Evolutionary conservation across 1,140 invertebrate genomes (phyloP), one percentile per base, ranked within the genome.

Genomic region (Thaumetopoea pityocampa): DNA sequence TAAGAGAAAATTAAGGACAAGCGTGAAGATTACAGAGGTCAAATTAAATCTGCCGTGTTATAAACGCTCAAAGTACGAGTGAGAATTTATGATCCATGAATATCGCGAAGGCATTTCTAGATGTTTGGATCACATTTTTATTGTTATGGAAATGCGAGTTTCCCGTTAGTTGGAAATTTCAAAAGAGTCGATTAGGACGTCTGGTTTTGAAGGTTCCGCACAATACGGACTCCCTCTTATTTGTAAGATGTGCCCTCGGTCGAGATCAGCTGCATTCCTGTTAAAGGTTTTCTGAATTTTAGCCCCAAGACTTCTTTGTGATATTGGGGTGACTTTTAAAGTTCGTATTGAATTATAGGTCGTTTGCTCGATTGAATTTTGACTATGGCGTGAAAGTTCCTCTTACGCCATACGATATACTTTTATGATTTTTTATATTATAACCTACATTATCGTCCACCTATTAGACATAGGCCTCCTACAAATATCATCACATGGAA

Each of bases 71-170:
- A 53, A 53, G 62, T 61, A 51, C 68, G 59, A 69, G 64, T 71
- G 60, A 61, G 64, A 73, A 74, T 84, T 84, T 84, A 84, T 84
- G 80, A 80, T 74, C 80, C 80, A 76, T 80, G 77, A 84, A 84
- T 81, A 84, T 81, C 80, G 73, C 76, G 46, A 58, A 71, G 72
- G 73, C 80, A 81, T 84, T 84, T 81, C 80, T 80, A 77, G 77
- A 80, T 81, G 76, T 77, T 80, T 60, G 73, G 72, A 81, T 76
- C 72, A 71, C 70, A 76, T 81, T 84, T 81, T 84, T 84, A 84
- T 84, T 84, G 80, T 84, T 77, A 84, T 84, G 80, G 78, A 81
- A 84, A 84, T 84, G 67, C 52, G 74, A 72, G 71, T 80, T 81
- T 80, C 68, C 79, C 64, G 74, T 79, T 82, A 82, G 71, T 82